Base-by-base conservation (phyloP, 2,888 invertebrate genomes). In the Spisula subtruncata region DNA sequence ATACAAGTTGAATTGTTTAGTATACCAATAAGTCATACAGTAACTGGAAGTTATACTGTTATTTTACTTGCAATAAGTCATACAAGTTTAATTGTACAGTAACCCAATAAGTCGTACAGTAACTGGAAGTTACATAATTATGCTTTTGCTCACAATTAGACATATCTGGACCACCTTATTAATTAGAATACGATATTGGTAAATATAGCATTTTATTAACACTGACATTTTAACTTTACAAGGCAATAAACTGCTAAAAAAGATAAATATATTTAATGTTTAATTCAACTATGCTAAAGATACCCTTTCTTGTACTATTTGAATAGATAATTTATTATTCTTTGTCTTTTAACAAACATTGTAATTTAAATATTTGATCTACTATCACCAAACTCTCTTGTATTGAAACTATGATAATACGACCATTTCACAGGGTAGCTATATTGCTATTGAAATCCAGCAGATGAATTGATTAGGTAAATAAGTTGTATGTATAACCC, bases 361-460 rank as follows among this genome's bases (percentile, higher is more conserved):
- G 54, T 35, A 41, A 18, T 48, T 51, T 79, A 84, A 75, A 75
- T 84, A 84, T 84, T 84, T 84, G 84, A 84, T 84, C 48, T 25
- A 75, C 71, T 75, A 16, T 35, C 0, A 32, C 51, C 54, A 75
- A 56, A 79, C 80, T 85, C 54, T 85, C 80, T 56, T 4, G 35
- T 46, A 35, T 75, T 75, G 75, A 56, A 51, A 80, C 80, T 79
- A 80, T 56, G 35, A 85, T 80, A 85, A 80, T 56, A 56, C n/a
- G 16, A 20, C 54, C 85, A 80, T 80, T 56, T 80, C 41, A 32
- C 41, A 12, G 54, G 32, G 79, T 79, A 85, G 71, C 79, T 85
- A 35, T 85, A 85, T 56, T 80, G 56, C 79, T 41, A 35, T 80
- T 41, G n/a, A 80, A 80, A 80, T 85, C 85, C 48, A 79, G n/a